Evolutionary conservation across 2,113 vertebrate species (phyloP).

Genomic region (Zootoca vivipara): DNA sequence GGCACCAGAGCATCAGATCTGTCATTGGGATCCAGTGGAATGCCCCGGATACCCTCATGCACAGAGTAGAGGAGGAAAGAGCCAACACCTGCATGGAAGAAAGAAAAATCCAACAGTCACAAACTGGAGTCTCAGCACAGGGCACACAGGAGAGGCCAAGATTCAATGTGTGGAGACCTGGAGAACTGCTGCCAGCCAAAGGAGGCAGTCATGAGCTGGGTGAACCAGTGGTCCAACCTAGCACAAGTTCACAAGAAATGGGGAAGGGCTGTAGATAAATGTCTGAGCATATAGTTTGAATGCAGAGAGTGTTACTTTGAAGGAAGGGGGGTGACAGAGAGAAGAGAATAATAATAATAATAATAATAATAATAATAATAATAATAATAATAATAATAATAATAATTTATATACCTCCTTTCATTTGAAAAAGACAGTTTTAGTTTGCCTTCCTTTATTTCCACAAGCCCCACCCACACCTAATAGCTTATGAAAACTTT

Average conservation of each 20-base stretch:
- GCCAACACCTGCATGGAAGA: conserved; percentile 82
- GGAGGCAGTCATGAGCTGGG: background rate
- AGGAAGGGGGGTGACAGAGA: background rate
- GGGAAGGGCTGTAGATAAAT: too few species aligned
- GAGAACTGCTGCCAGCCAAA: background rate
- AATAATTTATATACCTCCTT: too few species aligned
- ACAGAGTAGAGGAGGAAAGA: conserved; percentile 96
- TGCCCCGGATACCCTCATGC: conserved; percentile 94
- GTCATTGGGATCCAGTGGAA: conserved; percentile 92
- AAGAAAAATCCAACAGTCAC: background rate
- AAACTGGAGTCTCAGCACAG: background rate
- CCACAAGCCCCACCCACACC: too few species aligned
- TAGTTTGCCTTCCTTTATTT: background rate
- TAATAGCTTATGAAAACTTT: too few species aligned
- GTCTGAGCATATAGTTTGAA: background rate
- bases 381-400: too few species aligned
- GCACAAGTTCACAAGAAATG: background rate
- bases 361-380: background rate
- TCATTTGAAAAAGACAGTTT: too few species aligned
- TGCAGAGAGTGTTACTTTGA: background rate
- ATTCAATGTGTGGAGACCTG: background rate
- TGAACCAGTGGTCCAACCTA: too few species aligned
- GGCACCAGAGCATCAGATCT: conserved; percentile 96
- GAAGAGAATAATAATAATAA: background rate
- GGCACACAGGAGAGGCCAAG: background rate